Evolutionary conservation across 2,797 vertebrate genomes (phyloP).

Genomic region (Leptatherina wallacei): DNA sequence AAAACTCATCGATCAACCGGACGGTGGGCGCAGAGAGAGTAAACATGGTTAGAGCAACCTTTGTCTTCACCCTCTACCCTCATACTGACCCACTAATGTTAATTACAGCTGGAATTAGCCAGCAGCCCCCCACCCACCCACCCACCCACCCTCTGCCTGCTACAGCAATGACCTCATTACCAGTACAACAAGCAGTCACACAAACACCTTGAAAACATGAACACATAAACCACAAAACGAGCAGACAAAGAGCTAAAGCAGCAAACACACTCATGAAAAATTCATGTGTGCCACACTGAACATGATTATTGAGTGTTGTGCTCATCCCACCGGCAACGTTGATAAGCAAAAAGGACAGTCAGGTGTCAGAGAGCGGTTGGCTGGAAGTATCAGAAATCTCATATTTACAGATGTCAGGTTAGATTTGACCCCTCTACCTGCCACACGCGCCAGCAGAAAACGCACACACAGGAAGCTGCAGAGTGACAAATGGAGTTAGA

Average conservation of each 20-base stretch:
- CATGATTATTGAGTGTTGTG: conserved; percentile 41
- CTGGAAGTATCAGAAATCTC: conserved; percentile 30
- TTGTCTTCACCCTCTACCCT: conserved; percentile 70
- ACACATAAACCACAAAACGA: conserved; percentile 29
- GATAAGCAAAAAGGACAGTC: conserved; percentile 15
- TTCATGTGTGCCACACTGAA: conserved; percentile 48
- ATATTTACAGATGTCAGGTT: conserved; percentile 21
- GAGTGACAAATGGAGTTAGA: background rate
- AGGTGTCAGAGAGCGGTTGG: conserved; percentile 27
- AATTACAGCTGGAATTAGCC: conserved; percentile 79
- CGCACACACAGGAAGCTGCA: conserved; percentile 14
- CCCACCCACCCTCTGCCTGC: conserved; percentile 31
- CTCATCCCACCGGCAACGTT: conserved; percentile 26
- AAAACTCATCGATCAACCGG: conserved; percentile 31
- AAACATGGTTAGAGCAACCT: conserved; percentile 61
- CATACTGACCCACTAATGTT: conserved; percentile 74
- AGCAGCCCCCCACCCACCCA: conserved; percentile 29
- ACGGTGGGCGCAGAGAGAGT: conserved; percentile 30
- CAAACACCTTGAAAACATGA: conserved; percentile 47
- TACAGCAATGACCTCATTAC: conserved; percentile 77
- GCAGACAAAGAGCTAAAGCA: conserved; percentile 63
- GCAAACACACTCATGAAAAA: conserved; percentile 67
- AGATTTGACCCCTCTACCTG: conserved; percentile 11
- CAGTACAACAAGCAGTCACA: conserved; percentile 44
- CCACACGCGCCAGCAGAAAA: conserved; percentile 25